phyloP scores from a whole-genome alignment of 2,797 vertebrate species.

The Chaetodon trifasciatus region DNA sequence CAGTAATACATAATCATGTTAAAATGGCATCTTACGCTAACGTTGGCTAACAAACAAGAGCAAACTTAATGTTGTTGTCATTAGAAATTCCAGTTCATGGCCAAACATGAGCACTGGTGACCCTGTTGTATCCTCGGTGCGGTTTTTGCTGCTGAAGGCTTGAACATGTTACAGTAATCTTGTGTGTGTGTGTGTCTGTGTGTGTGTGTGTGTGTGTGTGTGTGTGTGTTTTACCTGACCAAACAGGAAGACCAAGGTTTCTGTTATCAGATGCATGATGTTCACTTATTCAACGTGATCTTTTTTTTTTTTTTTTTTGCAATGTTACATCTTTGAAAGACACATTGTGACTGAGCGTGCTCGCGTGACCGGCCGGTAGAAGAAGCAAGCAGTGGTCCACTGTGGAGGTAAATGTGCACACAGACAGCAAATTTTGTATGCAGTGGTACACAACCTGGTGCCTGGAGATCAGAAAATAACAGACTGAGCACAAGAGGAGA shows the following conservation, averaged over 20 bases:
- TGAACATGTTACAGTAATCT: conserved; percentile 43
- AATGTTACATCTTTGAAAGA: conserved; percentile 44
- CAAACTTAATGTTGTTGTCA: conserved; percentile 18
- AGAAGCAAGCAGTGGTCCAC: conserved; percentile 49
- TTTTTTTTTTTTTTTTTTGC: conserved; percentile 9
- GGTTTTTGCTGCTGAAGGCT: conserved; percentile 59
- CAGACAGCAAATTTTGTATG: conserved; percentile 3
- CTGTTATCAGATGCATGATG: not conserved
- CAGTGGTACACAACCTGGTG: not conserved
- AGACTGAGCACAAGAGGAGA: conserved; percentile 1
- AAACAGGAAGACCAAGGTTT: conserved; percentile 67
- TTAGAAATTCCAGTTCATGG: conserved; percentile 73
- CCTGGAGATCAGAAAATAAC: conserved; percentile 18
- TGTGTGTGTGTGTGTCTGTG: too few relatives aligned
- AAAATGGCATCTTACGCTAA: conserved; percentile 41
- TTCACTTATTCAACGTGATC: conserved; percentile 14
- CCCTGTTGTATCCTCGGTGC: conserved; percentile 70
- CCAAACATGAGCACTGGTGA: conserved; percentile 73
- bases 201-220: conserved; percentile 6
- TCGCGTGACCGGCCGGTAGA: conserved; percentile 37
- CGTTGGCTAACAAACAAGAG: conserved; percentile 32
- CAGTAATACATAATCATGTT: conserved; percentile 10
- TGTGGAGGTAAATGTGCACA: conserved; percentile 44
- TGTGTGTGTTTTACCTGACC: conserved; percentile 38
- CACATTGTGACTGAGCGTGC: conserved; percentile 42